A percentile compares a stretch with the other conserved stretches of the same genome.
Evolutionary conservation across 1,140 invertebrate genomes (phyloP).

Genomic region (Hyles vespertilio): DNA sequence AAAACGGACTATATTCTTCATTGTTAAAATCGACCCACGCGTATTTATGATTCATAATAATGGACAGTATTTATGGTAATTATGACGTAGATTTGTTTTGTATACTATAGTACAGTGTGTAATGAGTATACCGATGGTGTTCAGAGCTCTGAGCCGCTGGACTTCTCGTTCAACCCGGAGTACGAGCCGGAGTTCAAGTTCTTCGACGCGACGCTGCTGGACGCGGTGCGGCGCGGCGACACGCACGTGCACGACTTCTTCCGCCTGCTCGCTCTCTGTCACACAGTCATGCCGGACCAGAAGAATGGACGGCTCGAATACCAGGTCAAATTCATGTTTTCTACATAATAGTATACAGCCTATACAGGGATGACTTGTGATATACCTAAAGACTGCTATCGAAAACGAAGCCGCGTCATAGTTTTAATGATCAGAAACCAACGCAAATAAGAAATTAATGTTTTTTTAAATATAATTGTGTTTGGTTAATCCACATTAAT

Average conservation of each 20-base stretch:
- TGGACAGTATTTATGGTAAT: neutral
- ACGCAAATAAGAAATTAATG: no score
- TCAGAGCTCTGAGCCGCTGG: slow-evolving; percentile 85
- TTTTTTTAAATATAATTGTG: no score
- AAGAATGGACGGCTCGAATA: slow-evolving; percentile 86
- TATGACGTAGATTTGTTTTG: slow-evolving; percentile 18
- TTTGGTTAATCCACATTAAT: no score
- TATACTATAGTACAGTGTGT: neutral
- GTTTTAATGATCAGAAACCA: no score
- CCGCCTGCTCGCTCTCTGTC: slow-evolving; percentile 93
- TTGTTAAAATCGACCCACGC: no score
- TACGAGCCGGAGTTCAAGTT: slow-evolving; percentile 96
- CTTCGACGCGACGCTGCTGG: slow-evolving; percentile 91
- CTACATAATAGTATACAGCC: no score
- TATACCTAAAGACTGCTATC: no score
- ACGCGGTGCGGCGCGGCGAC: slow-evolving; percentile 87
- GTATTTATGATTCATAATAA: no score
- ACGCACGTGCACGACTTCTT: slow-evolving; percentile 90
- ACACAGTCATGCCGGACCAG: slow-evolving; percentile 98
- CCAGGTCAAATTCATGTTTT: slow-evolving; percentile 47
- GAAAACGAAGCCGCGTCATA: no score
- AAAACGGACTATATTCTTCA: neutral
- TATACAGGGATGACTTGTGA: no score
- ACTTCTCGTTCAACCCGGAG: slow-evolving; percentile 96
- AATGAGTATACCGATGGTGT: neutral